Conservation (phyloP, 2,888 invertebrate species). For the Pseudococcus jackbeardsleyi region DNA sequence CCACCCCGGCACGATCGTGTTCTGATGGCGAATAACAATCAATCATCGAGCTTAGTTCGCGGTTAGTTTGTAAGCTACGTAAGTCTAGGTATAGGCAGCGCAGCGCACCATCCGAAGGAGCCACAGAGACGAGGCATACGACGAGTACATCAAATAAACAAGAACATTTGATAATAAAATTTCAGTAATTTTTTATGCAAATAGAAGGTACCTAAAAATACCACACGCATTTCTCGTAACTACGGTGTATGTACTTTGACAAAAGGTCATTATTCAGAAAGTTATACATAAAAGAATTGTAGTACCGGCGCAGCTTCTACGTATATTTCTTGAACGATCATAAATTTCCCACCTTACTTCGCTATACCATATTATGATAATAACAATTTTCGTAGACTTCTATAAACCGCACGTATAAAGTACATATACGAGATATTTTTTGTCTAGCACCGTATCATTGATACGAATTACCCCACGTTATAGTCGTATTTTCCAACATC, state of each 20-base stretch:
- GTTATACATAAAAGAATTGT: constrained; percentile 26
- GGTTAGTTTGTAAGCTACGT: background rate
- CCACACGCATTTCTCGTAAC: background rate
- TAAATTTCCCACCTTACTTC: constrained; percentile 19
- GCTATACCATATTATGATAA: background rate
- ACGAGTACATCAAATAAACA: constrained; percentile 46
- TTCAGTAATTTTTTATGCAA: constrained; percentile 44
- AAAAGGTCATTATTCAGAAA: constrained; percentile 49
- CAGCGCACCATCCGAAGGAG: too few species aligned
- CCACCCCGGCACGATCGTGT: background rate
- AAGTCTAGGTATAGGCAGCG: background rate
- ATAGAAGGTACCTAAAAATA: background rate
- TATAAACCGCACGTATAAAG: background rate
- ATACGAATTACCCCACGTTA: constrained; percentile 1
- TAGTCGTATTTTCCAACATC: background rate
- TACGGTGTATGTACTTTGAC: constrained; percentile 6
- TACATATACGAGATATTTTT: background rate
- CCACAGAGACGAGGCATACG: background rate
- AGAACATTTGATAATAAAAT: constrained; percentile 45
- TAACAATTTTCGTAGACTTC: background rate
- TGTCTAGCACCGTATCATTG: background rate
- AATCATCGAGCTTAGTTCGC: constrained; percentile 16
- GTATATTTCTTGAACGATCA: background rate
- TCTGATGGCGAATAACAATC: background rate
- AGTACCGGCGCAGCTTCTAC: background rate